Evolutionary conservation across 2,888 invertebrate species (phyloP).

Genomic region (Drosophila birchii): DNA sequence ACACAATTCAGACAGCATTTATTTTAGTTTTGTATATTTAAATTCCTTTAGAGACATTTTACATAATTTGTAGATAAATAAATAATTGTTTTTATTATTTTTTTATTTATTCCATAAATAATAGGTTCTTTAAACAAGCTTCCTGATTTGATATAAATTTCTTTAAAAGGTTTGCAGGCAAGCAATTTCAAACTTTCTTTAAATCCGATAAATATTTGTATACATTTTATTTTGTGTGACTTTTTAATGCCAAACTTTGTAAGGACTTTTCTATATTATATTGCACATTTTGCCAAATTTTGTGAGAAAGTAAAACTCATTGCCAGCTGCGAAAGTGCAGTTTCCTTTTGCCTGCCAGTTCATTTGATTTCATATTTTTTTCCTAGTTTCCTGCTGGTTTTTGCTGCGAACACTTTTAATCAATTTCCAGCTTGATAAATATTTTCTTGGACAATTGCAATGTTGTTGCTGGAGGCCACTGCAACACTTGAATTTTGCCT

Average conservation of each 20-base stretch:
- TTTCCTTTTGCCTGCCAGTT: neutral
- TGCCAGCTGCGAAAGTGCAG: neutral
- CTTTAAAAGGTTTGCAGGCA: no score
- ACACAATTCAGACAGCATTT: neutral
- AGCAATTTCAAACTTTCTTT: neutral
- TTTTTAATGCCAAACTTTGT: neutral
- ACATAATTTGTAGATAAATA: neutral
- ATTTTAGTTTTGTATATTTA: neutral
- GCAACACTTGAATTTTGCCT: conserved; percentile 51
- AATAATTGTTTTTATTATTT: no score
- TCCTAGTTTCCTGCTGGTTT: neutral
- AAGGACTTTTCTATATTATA: neutral
- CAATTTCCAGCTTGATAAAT: conserved; percentile 44
- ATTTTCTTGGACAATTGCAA: conserved; percentile 45
- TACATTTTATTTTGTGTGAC: neutral
- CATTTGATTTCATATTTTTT: conserved; percentile 16
- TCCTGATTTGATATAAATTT: neutral
- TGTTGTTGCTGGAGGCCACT: conserved; percentile 37
- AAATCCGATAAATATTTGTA: neutral
- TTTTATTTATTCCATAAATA: no score
- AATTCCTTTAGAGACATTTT: neutral
- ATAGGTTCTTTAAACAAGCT: no score
- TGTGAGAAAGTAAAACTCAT: conserved; percentile 1
- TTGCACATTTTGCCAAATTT: neutral
- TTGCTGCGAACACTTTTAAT: conserved; percentile 33